Percentiles rank a stretch among this genome's conserved stretches.
phyloP scores from a whole-genome alignment of 2,888 invertebrate genomes.

The Amorpha juglandis region DNA sequence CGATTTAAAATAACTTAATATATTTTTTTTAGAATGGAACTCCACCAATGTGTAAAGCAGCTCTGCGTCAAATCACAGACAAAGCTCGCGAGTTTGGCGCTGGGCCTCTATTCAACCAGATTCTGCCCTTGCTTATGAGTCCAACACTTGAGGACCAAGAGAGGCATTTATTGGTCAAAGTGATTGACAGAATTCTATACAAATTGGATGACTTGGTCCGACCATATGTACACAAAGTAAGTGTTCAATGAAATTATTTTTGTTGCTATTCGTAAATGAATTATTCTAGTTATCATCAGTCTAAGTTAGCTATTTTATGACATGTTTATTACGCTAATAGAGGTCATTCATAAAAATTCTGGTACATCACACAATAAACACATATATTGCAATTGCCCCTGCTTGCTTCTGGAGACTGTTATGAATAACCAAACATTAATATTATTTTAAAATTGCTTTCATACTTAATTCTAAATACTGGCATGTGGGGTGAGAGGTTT shows the following conservation, averaged over 20 bases:
- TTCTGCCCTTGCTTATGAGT: constrained; percentile 99
- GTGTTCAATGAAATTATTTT: constrained; percentile 27
- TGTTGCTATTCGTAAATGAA: no score
- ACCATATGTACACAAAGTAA: constrained; percentile 98
- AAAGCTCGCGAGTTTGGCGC: constrained; percentile 99
- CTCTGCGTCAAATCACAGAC: constrained; percentile 98
- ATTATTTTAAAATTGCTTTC: no score
- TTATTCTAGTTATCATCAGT: not conserved
- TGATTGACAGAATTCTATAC: constrained; percentile 98
- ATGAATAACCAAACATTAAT: no score
- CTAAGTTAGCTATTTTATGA: not conserved
- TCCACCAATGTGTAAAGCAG: constrained; percentile 99
- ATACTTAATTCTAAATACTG: no score
- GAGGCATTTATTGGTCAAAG: constrained; percentile 98
- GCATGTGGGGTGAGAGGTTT: no score
- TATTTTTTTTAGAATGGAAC: constrained; percentile 91
- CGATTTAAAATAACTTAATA: not conserved
- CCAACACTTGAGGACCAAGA: constrained; percentile 99
- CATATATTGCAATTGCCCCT: no score
- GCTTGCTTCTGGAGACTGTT: no score
- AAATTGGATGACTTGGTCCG: constrained; percentile 99
- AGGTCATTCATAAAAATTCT: no score
- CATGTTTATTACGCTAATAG: no score
- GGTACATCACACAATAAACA: no score
- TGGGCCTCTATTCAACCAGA: constrained; percentile 99